Conservation (phyloP, 2,113 vertebrate genomes). For the Strix uralensis region DNA sequence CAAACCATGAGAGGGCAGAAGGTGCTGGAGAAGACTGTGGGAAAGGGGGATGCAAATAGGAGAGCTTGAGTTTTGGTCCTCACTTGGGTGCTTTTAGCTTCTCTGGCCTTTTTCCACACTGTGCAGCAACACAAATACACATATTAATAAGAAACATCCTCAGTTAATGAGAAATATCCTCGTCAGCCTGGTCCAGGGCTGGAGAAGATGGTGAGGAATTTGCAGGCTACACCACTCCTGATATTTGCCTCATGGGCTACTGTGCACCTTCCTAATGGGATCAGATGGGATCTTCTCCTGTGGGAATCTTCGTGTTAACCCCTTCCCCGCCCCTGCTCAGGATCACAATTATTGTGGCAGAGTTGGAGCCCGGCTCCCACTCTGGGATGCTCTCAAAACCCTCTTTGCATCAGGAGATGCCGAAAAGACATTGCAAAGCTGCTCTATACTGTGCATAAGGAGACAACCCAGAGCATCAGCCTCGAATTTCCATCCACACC, state of each 20-base stretch:
- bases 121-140: background rate
- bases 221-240: background rate
- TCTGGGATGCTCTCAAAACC: background rate
- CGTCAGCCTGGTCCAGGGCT: background rate
- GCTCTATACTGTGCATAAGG: fast-evolving
- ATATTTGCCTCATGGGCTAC: background rate
- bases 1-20: background rate
- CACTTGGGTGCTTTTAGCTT: background rate
- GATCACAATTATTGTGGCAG: background rate
- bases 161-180: background rate
- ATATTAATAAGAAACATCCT: background rate
- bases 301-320: background rate
- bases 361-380: background rate
- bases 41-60: background rate
- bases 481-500: background rate
- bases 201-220: background rate
- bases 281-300: background rate
- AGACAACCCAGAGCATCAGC: background rate
- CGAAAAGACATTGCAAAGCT: background rate
- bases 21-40: conserved; percentile 21
- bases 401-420: background rate
- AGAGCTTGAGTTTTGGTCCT: background rate
- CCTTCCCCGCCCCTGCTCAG: background rate
- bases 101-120: conserved; percentile 16
- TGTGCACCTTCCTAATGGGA: background rate